Evolutionary conservation across 2,888 invertebrate genomes (phyloP), one percentile per base, ranked within the genome.

Genomic region (Aradus depressus): DNA sequence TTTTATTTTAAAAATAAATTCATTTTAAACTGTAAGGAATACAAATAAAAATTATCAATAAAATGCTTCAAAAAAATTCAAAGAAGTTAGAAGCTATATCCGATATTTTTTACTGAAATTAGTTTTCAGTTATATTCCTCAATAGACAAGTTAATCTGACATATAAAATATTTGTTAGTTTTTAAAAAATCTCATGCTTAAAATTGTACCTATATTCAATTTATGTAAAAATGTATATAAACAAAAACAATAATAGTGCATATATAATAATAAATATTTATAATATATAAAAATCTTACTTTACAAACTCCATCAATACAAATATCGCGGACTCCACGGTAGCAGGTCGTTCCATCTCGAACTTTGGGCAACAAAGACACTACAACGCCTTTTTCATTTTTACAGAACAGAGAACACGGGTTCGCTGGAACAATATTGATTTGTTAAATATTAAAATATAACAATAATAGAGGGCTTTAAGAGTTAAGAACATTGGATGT

Each of bases 291-390:
- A 6, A 4, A 32, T 35, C 47, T 26, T 70, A 84, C 84, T 72
- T 76, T 74, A 65, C 84, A 85, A 60, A 76, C 72, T 55, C 84
- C 84, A 59, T 75, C 73, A 60, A 92, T 84, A 65, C 91, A 92
- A 76, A 91, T 83, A 64, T 91, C 80, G 53, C 85, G 76, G 0
- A 83, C 79, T 18, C 87, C 88, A 28, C 82, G 73, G 50, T 79
- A 81, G 65, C 91, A 92, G 0, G 87, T 83, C 0, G 91, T 91
- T 1, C 90, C 90, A 67, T 92, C 90, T 0, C 78, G 73, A 0
- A 81, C 87, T 47, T 79, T 77, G 38, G 84, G 82, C 31, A 79
- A 79, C 65, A 84, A 73, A 64, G 84, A 80, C 38, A 83, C 82
- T 44, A 84, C 81, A 60, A 79, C 78, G 23, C 78, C 80, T 60